Conservation (phyloP, 1,140 invertebrate genomes). For the Nomia melanderi region DNA sequence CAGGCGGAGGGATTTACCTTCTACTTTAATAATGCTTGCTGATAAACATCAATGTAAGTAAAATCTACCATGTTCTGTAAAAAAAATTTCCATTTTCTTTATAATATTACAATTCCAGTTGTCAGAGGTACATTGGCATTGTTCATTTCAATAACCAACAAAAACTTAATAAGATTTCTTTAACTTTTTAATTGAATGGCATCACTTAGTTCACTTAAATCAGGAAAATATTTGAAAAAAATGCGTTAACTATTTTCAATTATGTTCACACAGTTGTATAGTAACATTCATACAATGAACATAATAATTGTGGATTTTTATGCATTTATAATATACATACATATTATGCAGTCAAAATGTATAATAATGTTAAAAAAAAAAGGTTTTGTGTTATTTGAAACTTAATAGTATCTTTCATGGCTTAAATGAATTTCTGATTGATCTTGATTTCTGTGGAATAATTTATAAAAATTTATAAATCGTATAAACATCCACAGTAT, state of each 20-base stretch:
- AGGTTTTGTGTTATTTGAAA: too few species aligned
- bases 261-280: background rate
- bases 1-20: constrained; percentile 96
- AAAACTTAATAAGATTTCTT: background rate
- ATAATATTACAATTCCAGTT: background rate
- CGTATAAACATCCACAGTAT: too few species aligned
- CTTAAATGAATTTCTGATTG: too few species aligned
- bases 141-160: background rate
- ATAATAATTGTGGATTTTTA: too few species aligned
- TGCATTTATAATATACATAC: too few species aligned
- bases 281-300: background rate
- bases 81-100: background rate
- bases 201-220: background rate
- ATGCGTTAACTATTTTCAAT: background rate
- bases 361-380: too few species aligned
- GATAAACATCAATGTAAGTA: constrained; percentile 99
- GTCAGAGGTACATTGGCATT: background rate
- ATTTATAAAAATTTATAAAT: too few species aligned
- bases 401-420: too few species aligned
- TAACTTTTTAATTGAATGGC: background rate
- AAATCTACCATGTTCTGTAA: background rate
- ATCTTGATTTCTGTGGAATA: too few species aligned
- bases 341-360: too few species aligned
- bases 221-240: background rate
- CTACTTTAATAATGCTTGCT: constrained; percentile 95